Evolutionary conservation across 2,888 invertebrate genomes (phyloP), one percentile per base, ranked within the genome.

Genomic region (Gastrophysa polygoni): DNA sequence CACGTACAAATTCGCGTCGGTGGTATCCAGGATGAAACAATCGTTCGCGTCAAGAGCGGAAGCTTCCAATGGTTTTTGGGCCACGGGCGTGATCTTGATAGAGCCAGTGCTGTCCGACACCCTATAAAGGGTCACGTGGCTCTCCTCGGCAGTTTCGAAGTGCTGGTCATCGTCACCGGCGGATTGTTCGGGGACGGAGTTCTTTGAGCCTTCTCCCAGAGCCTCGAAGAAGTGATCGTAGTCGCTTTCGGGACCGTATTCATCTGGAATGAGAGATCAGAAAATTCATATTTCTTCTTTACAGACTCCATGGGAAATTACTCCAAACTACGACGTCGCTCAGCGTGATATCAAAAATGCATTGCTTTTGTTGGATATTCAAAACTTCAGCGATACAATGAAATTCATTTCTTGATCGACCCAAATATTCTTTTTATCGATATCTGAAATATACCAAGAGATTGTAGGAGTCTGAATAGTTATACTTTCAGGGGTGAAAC

Each of bases 11-110:
- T 92, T 92, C 0, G 91, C 89, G 49, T 85, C 86, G 0, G 87
- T 86, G 0, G 92, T 91, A 75, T 94, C 93, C 80, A 95, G 80
- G 57, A 94, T 89, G 74, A 92, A 95, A 71, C 89, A 89, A 73
- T 93, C 93, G 78, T 89, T 87, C 7, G 89, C 86, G 67, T 91
- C 88, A 1, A 93, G 83, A 76, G 89, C 85, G 16, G 88, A 87
- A 75, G 91, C 90, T 34, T 85, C 86, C 73, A 91, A 83, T 0
- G 94, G 95, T 68, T 91, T 92, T 57, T 89, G 82, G 2, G 86
- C 81, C 6, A 95, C 83, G 5, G 89, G 83, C 43, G 70, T 71
- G 14, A 74, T 66, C 51, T 69, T 62, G 7, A 73, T 18, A n/a
- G 60, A 51, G 0, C 93, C 89, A 48, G 85, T 82, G 64, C 85